A percentile compares a stretch with the other conserved stretches of the same genome.
Evolutionary conservation across 2,113 vertebrate genomes (phyloP).

Genomic region (Bos javanicus): DNA sequence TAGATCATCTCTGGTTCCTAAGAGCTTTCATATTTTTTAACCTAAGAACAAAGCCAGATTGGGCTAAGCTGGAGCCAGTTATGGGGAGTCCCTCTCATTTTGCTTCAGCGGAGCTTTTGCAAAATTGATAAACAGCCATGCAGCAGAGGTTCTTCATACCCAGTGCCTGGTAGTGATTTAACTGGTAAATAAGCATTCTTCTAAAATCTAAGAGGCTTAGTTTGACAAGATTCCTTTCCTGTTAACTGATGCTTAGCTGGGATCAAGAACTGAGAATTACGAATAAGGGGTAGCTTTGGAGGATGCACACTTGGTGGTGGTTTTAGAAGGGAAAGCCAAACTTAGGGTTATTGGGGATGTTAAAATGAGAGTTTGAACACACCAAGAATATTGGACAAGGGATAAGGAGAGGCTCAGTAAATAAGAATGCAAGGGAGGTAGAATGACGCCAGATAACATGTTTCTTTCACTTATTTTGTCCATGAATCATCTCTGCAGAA

Average conservation of each 20-base stretch:
- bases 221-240: not conserved
- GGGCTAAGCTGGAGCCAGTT: not conserved
- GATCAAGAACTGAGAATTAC: not conserved
- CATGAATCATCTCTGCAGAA: not conserved
- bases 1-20: not conserved
- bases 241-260: not conserved
- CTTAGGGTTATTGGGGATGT: not conserved
- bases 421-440: not conserved
- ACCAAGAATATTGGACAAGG: not conserved
- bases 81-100: not conserved
- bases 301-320: not conserved
- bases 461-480: not conserved
- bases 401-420: not conserved
- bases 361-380: not conserved
- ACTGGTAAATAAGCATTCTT: not conserved
- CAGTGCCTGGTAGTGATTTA: not conserved
- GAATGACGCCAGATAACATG: not conserved
- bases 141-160: not conserved
- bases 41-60: not conserved
- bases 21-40: not conserved
- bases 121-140: not conserved
- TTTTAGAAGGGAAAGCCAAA: not conserved
- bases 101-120: not conserved
- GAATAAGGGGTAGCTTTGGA: not conserved
- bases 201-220: not conserved